Base-by-base conservation (phyloP, 1,140 invertebrate species). In the Drosophila micromelanica region DNA sequence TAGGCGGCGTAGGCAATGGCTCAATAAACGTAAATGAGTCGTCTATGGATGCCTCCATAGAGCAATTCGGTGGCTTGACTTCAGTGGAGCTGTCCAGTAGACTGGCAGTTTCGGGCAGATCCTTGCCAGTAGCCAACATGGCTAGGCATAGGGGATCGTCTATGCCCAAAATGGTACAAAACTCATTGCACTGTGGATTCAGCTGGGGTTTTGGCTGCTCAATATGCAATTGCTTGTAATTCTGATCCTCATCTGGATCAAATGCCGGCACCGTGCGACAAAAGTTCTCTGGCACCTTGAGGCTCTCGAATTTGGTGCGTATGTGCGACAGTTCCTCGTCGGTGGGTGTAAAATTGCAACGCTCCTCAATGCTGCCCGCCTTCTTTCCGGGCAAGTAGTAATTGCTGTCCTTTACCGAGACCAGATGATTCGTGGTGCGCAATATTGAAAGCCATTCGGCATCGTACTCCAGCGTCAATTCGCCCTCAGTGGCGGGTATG, bases 401-500 rank as follows among this genome's bases (percentile, higher is more conserved):
- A 35, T 93, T 93, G 6, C 92, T 92, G 75, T 93, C 94, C 85
- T 95, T 96, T 0, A 97, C 94, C 90, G 94, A 96, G 27, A 98
- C 91, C 23, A 99, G 93, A 93, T 98, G 96, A 94, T 99, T 97
- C 1, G 98, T 99, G 48, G 95, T 94, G 86, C 95, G 95, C 27
- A 99, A 93, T 81, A 99, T 95, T 20, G 95, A 95, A 20, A 99
- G 92, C 98, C 98, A 99, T 93, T 99, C 98, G n/a, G 95, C 92
- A 93, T 99, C 98, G 91, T 98, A 96, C 55, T 94, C 93, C 9
- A 99, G 91, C 65, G 94, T 92, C 45, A 96, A 91, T 54, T 93
- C 92, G 32, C 92, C 90, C 62, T 92, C 42, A 7, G 37, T 70
- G 15, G 38, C 63, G 7, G 74, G 62, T 30, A 95, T 76, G 38